These are phyloP conservation scores for Falco punctatus DNA, from an alignment of 2,113 vertebrate species.

Conservation along the genomic window DNA sequence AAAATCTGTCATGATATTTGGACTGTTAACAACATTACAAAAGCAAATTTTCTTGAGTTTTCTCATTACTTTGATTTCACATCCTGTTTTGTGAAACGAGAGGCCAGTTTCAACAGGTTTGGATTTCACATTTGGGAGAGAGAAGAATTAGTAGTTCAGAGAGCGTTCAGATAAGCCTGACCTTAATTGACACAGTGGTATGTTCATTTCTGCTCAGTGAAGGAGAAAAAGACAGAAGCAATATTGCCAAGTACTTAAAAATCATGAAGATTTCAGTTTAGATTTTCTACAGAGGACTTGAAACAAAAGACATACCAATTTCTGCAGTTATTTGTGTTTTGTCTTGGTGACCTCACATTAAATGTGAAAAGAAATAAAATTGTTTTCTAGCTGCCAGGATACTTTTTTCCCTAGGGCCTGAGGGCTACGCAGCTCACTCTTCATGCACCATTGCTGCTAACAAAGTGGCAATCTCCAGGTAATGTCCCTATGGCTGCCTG, in stretches of 20 bases:
- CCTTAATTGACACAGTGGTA: slow-evolving; percentile 15
- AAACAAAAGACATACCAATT: background rate
- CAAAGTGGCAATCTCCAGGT: background rate
- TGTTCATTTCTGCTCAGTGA: slow-evolving; percentile 23
- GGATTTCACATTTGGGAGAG: slow-evolving; percentile 29
- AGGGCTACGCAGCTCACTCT: background rate
- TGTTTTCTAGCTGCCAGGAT: background rate
- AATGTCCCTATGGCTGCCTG: background rate
- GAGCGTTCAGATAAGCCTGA: slow-evolving; percentile 26
- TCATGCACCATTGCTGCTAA: background rate
- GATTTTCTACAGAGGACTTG: background rate
- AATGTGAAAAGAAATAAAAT: background rate
- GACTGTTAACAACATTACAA: background rate
- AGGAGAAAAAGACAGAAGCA: slow-evolving; percentile 8
- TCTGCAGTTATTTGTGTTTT: background rate
- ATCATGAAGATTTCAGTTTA: background rate
- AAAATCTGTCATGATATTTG: background rate
- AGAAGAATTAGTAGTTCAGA: slow-evolving; percentile 32
- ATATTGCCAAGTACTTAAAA: background rate
- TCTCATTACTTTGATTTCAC: slow-evolving; percentile 3
- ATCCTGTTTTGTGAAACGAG: slow-evolving; percentile 48
- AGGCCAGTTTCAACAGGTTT: slow-evolving; percentile 52
- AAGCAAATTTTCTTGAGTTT: background rate
- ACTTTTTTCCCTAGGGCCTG: background rate
- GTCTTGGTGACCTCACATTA: background rate